A percentile compares a stretch with the other conserved stretches of the same genome.
phyloP scores from a whole-genome alignment of 2,888 invertebrate genomes.

The Habrosyne pyritoides region DNA sequence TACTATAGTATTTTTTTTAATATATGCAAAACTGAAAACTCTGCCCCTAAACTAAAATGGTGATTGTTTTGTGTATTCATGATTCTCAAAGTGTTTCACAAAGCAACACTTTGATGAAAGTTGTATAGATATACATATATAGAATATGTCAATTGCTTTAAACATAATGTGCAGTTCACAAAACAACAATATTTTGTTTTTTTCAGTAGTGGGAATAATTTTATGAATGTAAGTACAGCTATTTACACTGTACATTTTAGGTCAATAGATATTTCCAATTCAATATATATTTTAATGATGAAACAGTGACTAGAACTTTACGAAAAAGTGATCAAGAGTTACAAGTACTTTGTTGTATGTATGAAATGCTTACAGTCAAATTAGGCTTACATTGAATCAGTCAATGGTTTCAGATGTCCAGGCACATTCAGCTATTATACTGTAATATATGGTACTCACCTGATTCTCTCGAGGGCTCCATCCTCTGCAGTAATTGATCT shows the following conservation, averaged over 20 bases:
- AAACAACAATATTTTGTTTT: not conserved
- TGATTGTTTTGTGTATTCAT: not conserved
- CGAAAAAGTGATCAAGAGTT: not conserved
- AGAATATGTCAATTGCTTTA: not conserved
- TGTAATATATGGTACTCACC: slow-evolving; percentile 54
- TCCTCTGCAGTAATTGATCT: slow-evolving; percentile 62
- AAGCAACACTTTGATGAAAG: not conserved
- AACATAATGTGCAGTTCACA: not conserved
- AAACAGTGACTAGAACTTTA: not conserved
- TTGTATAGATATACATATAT: too few relatives aligned
- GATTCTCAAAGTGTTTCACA: not conserved
- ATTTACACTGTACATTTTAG: too few relatives aligned
- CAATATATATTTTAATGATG: not conserved
- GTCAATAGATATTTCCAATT: too few relatives aligned
- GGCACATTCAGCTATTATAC: not conserved
- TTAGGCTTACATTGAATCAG: not conserved
- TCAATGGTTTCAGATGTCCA: not conserved
- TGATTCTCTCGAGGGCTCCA: slow-evolving; percentile 81
- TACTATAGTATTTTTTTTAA: too few relatives aligned
- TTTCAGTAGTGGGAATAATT: too few relatives aligned
- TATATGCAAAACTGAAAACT: too few relatives aligned
- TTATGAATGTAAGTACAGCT: too few relatives aligned
- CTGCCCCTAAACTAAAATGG: too few relatives aligned
- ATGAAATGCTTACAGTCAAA: not conserved
- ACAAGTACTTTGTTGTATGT: not conserved